Percentiles rank a stretch among this genome's conserved stretches.
Conservation (phyloP, 2,888 invertebrate genomes). For the Campoplex nolae region DNA sequence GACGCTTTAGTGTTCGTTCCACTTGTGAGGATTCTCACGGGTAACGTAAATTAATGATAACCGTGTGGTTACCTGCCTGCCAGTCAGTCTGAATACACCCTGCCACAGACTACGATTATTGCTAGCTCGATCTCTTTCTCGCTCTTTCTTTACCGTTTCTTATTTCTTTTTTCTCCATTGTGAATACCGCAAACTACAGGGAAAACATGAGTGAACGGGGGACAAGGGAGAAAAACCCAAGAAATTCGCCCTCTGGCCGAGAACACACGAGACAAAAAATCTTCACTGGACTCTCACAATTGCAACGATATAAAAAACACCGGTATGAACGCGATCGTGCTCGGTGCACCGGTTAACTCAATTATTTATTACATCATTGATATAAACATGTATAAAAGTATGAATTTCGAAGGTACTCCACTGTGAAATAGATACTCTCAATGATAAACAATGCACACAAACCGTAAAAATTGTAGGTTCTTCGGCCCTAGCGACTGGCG, state of each 20-base stretch:
- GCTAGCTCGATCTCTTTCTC: slow-evolving; percentile 18
- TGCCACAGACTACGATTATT: slow-evolving; percentile 54
- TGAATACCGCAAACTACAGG: not conserved
- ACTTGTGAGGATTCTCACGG: slow-evolving; percentile 66
- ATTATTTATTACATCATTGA: not conserved
- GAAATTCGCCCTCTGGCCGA: not conserved
- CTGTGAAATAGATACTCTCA: slow-evolving; percentile 34
- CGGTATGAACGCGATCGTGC: not conserved
- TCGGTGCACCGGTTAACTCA: not conserved
- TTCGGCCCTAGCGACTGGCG: not conserved
- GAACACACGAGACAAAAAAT: slow-evolving; percentile 2
- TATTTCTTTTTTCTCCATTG: slow-evolving; percentile 48
- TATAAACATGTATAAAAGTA: not conserved
- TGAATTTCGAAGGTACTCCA: slow-evolving; percentile 31
- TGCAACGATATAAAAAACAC: not conserved
- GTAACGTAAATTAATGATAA: slow-evolving; percentile 68
- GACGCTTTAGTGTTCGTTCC: slow-evolving; percentile 35
- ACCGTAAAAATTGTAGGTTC: not conserved
- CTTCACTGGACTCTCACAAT: not conserved
- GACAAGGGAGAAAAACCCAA: not conserved
- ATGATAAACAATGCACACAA: slow-evolving; percentile 2
- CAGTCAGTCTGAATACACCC: not conserved
- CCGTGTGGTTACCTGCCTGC: slow-evolving; percentile 16
- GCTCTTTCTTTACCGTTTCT: slow-evolving; percentile 17
- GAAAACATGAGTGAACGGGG: not conserved